A percentile compares a stretch with the other conserved stretches of the same genome.
phyloP scores from a whole-genome alignment of 2,888 invertebrate genomes.

The Pomacea canaliculata region DNA sequence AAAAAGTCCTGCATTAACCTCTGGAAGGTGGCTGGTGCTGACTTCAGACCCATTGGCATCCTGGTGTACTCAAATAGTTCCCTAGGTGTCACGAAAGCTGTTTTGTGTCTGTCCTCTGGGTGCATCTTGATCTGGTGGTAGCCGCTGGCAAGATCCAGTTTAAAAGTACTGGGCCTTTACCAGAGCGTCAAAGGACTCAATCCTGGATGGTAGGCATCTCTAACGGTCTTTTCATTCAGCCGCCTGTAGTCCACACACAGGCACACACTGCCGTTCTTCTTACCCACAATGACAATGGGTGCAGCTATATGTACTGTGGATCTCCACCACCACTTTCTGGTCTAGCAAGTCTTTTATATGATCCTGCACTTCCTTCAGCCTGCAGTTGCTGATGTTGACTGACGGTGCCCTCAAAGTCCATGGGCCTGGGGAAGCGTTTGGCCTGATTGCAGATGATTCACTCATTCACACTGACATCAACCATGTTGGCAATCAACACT shows the following conservation, averaged over 20 bases:
- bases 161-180: conserved; percentile 24
- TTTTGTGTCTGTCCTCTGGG: conserved; percentile 31
- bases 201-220: conserved; percentile 34
- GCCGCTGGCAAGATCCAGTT: conserved; percentile 29
- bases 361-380: no score
- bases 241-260: conserved; percentile 9
- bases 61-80: conserved; percentile 29
- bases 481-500: no score
- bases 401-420: no score
- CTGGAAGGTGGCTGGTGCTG: conserved; percentile 24
- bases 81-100: conserved; percentile 31
- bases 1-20: conserved; percentile 31
- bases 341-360: no score
- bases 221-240: conserved; percentile 1
- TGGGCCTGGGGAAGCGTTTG: no score
- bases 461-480: no score
- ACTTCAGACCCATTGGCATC: conserved; percentile 25
- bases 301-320: no score
- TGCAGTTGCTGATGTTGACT: no score
- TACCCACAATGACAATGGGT: not conserved
- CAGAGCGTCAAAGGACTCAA: conserved; percentile 35
- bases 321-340: no score
- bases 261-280: conserved; percentile 5
- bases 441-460: no score
- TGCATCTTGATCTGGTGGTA: conserved; percentile 16